Percentiles rank a stretch among this genome's conserved stretches.
Evolutionary conservation across 23 tunicate species (phyloP).

Genomic region (Clavelina lepadiformis): DNA sequence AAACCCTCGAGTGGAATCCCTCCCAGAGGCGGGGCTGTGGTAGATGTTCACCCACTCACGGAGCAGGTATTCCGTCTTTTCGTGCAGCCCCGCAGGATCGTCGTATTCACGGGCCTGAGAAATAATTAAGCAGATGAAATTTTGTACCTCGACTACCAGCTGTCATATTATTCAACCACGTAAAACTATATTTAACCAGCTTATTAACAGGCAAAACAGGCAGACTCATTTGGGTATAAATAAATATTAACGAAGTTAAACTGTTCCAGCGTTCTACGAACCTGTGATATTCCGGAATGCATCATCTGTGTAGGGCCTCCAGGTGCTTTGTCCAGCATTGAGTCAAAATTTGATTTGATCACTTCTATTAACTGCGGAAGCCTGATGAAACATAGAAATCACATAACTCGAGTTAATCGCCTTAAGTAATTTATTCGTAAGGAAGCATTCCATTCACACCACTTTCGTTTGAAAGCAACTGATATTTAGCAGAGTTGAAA

Average conservation of each 20-base stretch:
- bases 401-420: neutral
- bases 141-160: too few species aligned
- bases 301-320: slow-evolving; percentile 90
- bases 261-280: too few species aligned
- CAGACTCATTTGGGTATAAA: too few species aligned
- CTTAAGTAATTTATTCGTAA: too few species aligned
- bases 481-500: too few species aligned
- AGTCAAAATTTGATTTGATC: slow-evolving; percentile 64
- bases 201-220: too few species aligned
- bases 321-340: slow-evolving; percentile 82
- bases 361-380: slow-evolving; percentile 68
- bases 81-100: slow-evolving; percentile 85
- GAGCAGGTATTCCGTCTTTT: slow-evolving; percentile 68
- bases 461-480: too few species aligned
- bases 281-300: slow-evolving; percentile 93
- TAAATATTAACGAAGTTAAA: too few species aligned
- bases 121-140: slow-evolving; percentile 1
- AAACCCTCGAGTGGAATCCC: slow-evolving; percentile 92
- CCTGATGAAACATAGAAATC: slow-evolving; percentile 22
- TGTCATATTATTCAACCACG: too few species aligned
- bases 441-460: too few species aligned
- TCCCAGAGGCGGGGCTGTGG: slow-evolving; percentile 75
- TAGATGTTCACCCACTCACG: slow-evolving; percentile 95
- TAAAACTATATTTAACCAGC: too few species aligned
- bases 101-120: slow-evolving; percentile 83